Evolutionary conservation across 2,113 vertebrate species (phyloP), one percentile per base, ranked within the genome.

Genomic region (Ptilonorhynchus violaceus): DNA sequence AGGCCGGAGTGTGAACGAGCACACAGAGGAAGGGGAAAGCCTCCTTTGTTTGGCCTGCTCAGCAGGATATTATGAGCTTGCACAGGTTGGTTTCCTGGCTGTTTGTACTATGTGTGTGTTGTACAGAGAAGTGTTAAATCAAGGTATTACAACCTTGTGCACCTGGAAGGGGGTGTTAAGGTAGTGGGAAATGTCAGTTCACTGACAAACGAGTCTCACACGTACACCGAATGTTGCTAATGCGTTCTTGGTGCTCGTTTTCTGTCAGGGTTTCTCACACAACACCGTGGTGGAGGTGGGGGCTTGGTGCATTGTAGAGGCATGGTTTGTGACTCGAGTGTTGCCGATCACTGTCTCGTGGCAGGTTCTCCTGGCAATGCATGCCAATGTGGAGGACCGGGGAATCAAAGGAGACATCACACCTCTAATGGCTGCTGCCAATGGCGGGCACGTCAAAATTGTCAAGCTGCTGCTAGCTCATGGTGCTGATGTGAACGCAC

Each of bases 361-460:
- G 30, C 92, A 99, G 99, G 99, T 99, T 93, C 98, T 99, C 87
- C 97, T 99, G 98, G 99, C 99, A 75, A 99, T 99, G 99, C 99
- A 99, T 80, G 99, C 99, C 73, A 99, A 99, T 93, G 99, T 99
- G 55, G 99, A 99, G 97, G 99, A 99, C 97, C 97, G 99, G 88
- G 99, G 99, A 55, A 99, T 99, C 97, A 99, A 99, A 96, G 99
- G 99, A 89, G 99, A 99, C 97, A 99, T 99, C 95, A 99, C 99
- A 11, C 99, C 99, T 94, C 98, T 99, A 10, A 99, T 99, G 99
- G 99, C 99, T 95, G 99, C 99, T 96, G 99, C 99, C 97, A 99
- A 99, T 27, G 99, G 99, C 15, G 99, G 99, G 78, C 99, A 99
- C 20, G 99, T 99, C 93, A 99, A 99, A 98, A 99, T 99, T 39